phyloP scores from a whole-genome alignment of 1,140 invertebrate genomes.

The Apis florea region DNA sequence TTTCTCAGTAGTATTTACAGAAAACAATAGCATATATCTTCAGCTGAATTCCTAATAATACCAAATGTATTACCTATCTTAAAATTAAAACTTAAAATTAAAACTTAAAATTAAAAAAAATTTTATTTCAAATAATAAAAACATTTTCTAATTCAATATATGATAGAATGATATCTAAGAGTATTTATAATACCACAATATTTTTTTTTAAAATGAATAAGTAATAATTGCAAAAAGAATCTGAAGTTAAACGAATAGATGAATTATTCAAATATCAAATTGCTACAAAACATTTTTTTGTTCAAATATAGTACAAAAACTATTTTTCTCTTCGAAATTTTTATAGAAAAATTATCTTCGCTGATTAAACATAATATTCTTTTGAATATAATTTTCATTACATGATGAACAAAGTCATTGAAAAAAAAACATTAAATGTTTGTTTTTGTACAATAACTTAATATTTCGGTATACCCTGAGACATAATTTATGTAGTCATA shows the following conservation, averaged over 20 bases:
- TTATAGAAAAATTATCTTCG: no score
- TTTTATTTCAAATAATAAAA: background rate
- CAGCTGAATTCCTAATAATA: background rate
- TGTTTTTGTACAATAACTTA: conserved; percentile 52
- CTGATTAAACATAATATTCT: background rate
- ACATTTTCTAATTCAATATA: conserved; percentile 5
- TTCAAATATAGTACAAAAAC: background rate
- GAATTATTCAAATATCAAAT: background rate
- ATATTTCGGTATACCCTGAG: conserved; percentile 36
- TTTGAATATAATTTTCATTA: background rate
- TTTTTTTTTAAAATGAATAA: background rate
- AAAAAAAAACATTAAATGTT: background rate
- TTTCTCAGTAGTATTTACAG: conserved; percentile 26
- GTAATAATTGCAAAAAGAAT: background rate
- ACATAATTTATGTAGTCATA: conserved; percentile 50
- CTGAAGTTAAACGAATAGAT: background rate
- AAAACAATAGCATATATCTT: conserved; percentile 1
- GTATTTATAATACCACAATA: background rate
- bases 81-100: background rate
- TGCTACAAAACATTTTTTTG: background rate
- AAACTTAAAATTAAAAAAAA: no score
- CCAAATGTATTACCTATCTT: background rate
- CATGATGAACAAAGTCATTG: conserved; percentile 4
- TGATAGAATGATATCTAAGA: background rate
- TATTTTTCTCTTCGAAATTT: background rate